Base-by-base conservation (phyloP, 2,797 vertebrate species). In the Pseudomugil tenellus region DNA sequence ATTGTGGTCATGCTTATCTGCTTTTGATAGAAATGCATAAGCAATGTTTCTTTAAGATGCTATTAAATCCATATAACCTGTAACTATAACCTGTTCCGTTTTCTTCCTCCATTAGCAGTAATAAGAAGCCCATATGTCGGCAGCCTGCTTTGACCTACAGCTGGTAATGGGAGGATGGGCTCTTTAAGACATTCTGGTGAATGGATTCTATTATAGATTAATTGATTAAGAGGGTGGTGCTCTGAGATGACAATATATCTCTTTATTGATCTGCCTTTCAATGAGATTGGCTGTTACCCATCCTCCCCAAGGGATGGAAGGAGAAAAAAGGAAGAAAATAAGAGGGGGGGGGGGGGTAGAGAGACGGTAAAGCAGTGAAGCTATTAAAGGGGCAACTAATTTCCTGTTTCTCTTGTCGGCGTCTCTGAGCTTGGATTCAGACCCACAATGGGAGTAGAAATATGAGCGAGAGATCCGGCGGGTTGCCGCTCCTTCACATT, bases 231-330 rank as follows among this genome's bases (percentile, higher is more conserved):
- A 89, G 82, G 87, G 84, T 81, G 90, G 86, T 31, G 66, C 86
- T 77, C 65, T 39, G 76, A 92, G 88, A 93, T 92, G 87, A 92
- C 89, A 92, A 92, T 92, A 90, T 93, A 93, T 92, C 90, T 92
- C 83, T 87, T 84, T 85, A 95, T 94, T 93, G 93, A 95, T 94
- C 92, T 89, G 83, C 76, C 81, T 91, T 87, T 92, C 90, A 91
- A 90, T 93, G 91, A 87, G 87, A 92, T 90, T 91, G 92, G 87
- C 84, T 89, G 79, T 76, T 86, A 86, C 86, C 85, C 86, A 84
- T 63, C 81, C 79, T 87, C 87, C 86, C 76, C 10, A 58, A 77
- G 81, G 83, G 82, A 74, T 11, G 59, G 52, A 51, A 31, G 70
- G 68, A 63, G 52, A 57, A 51, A 73, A 72, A 25, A 60, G 31